Evolutionary conservation across 2,797 vertebrate genomes (phyloP).

Genomic region (Lemur catta): DNA sequence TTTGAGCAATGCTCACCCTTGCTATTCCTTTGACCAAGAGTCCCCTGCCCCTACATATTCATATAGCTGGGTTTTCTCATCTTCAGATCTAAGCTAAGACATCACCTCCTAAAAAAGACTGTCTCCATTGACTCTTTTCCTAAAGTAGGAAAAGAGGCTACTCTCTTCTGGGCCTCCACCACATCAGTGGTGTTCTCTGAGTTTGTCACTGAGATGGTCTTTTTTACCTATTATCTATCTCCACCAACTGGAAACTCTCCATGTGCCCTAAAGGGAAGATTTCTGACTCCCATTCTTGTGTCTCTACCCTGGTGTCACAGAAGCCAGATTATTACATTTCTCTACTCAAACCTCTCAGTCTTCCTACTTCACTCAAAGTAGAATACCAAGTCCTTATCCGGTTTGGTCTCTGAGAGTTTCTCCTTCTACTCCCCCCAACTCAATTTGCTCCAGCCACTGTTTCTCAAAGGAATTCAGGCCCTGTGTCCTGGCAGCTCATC

Average conservation of each 20-base stretch:
- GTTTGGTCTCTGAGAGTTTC: background rate
- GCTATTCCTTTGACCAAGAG: background rate
- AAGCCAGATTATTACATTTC: background rate
- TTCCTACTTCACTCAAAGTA: background rate
- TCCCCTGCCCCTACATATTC: background rate
- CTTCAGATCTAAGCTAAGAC: background rate
- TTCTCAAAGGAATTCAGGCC: background rate
- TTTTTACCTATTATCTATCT: background rate
- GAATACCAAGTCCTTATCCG: background rate
- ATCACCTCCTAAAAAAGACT: background rate
- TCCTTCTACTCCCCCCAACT: background rate
- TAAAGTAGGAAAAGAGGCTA: background rate
- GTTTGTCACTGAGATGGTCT: background rate
- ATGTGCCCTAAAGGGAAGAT: background rate
- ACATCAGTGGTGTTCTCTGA: background rate
- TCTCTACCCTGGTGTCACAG: background rate
- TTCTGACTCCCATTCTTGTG: background rate
- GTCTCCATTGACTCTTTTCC: background rate
- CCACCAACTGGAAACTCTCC: background rate
- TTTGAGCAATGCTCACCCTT: background rate
- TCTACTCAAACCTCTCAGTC: background rate
- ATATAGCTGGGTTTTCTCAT: background rate
- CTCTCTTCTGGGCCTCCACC: too few relatives aligned
- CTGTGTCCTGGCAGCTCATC: background rate
- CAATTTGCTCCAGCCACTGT: background rate